A percentile compares a stretch with the other conserved stretches of the same genome.
Conservation (phyloP, 1,140 invertebrate genomes). For the Pogonognathellus flavescens region DNA sequence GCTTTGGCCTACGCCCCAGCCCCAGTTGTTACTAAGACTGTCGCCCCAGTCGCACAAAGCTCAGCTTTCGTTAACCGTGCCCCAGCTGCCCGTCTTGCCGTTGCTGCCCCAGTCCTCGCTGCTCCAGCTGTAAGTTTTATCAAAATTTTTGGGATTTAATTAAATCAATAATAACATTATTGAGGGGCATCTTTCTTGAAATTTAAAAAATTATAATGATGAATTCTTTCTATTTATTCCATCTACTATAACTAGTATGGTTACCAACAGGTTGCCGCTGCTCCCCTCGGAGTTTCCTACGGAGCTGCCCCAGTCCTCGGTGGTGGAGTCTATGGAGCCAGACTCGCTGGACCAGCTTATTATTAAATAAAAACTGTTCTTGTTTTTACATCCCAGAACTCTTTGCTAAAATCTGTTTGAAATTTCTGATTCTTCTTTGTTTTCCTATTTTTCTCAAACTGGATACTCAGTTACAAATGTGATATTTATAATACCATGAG, state of each 20-base stretch:
- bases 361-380: background rate
- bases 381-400: background rate
- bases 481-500: slow-evolving; percentile 2
- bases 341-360: background rate
- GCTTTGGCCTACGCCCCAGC: too few relatives aligned
- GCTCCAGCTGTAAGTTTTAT: slow-evolving; percentile 14
- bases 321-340: too few relatives aligned
- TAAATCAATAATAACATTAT: background rate
- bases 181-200: background rate
- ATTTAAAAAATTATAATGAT: background rate
- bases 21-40: too few relatives aligned
- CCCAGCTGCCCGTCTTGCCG: slow-evolving; percentile 23
- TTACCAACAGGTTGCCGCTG: background rate
- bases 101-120: slow-evolving; percentile 13
- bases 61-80: background rate
- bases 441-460: background rate
- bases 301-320: background rate
- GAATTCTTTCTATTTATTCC: background rate
- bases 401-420: background rate
- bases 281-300: background rate
- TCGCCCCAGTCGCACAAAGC: too few relatives aligned
- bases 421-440: background rate
- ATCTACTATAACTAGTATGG: background rate
- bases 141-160: too few relatives aligned
- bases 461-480: slow-evolving; percentile 3